Evolutionary conservation across 2,113 vertebrate species (phyloP).

Genomic region (Astatotilapia flaviijosephi): DNA sequence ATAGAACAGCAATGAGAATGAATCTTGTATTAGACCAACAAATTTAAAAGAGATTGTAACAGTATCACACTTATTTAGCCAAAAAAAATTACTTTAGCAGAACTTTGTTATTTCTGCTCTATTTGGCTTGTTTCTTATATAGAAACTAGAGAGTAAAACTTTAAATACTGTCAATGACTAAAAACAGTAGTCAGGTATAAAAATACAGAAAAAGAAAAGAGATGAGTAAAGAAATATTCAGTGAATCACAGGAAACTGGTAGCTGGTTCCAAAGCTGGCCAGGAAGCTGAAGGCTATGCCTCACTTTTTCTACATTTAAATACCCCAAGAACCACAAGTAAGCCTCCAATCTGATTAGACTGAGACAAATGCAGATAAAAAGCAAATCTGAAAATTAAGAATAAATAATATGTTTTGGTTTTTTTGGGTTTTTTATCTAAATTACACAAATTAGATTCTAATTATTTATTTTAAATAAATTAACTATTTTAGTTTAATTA

Average conservation of each 20-base stretch:
- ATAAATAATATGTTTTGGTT: accelerated
- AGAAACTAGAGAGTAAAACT: not conserved
- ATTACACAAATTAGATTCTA: not conserved
- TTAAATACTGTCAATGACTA: not conserved
- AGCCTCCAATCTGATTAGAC: not conserved
- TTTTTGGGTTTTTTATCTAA: accelerated
- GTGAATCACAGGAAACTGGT: not conserved
- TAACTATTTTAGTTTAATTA: not conserved
- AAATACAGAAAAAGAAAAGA: not conserved
- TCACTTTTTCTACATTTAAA: not conserved
- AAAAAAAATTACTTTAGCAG: accelerated
- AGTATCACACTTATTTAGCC: not conserved
- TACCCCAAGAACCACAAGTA: not conserved
- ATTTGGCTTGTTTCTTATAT: not conserved
- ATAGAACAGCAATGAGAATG: not conserved
- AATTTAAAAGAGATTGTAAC: not conserved
- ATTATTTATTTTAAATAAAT: not conserved
- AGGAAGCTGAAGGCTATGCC: accelerated
- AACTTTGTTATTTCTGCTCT: not conserved
- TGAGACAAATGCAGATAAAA: not conserved
- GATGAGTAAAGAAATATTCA: not conserved
- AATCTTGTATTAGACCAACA: not conserved
- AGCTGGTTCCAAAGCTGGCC: not conserved
- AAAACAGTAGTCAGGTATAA: not conserved
- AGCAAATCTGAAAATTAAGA: not conserved